A percentile compares a stretch with the other conserved stretches of the same genome.
Conservation (phyloP, 2,888 invertebrate genomes). For the Sphinx pinastri region DNA sequence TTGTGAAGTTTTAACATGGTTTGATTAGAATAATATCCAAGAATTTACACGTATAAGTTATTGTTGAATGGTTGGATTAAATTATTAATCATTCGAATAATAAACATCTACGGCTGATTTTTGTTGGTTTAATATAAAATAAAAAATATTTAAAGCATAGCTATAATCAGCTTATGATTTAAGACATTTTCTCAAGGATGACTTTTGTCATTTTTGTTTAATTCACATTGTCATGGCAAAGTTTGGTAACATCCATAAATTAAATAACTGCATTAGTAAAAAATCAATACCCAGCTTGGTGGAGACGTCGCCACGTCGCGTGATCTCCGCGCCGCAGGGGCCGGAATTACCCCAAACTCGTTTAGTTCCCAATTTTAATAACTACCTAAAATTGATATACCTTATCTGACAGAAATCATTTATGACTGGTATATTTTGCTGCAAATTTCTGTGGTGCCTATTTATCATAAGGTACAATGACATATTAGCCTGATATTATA, state of each 20-base stretch:
- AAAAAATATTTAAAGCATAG: too few relatives aligned
- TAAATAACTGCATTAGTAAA: constrained; percentile 22
- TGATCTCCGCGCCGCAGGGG: constrained; percentile 16
- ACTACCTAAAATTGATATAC: constrained; percentile 13
- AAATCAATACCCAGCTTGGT: constrained; percentile 20
- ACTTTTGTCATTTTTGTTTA: too few relatives aligned
- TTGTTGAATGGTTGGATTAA: too few relatives aligned
- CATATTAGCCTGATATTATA: too few relatives aligned
- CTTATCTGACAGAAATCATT: neutral
- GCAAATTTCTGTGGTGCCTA: neutral
- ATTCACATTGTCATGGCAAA: neutral
- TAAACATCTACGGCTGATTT: too few relatives aligned
- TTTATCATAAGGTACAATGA: neutral
- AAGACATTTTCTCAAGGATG: too few relatives aligned
- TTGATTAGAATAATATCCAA: too few relatives aligned
- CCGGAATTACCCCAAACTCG: constrained; percentile 16
- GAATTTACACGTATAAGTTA: too few relatives aligned
- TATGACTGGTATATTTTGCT: neutral
- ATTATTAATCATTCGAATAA: too few relatives aligned
- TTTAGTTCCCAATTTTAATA: constrained; percentile 22
- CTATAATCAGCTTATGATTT: too few relatives aligned
- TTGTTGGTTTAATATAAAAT: too few relatives aligned
- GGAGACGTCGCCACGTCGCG: constrained; percentile 29
- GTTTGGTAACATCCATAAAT: constrained; percentile 20
- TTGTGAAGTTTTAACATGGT: too few relatives aligned